Base-by-base conservation (phyloP, 2,888 invertebrate genomes). In the Oegoconia quadripuncta region DNA sequence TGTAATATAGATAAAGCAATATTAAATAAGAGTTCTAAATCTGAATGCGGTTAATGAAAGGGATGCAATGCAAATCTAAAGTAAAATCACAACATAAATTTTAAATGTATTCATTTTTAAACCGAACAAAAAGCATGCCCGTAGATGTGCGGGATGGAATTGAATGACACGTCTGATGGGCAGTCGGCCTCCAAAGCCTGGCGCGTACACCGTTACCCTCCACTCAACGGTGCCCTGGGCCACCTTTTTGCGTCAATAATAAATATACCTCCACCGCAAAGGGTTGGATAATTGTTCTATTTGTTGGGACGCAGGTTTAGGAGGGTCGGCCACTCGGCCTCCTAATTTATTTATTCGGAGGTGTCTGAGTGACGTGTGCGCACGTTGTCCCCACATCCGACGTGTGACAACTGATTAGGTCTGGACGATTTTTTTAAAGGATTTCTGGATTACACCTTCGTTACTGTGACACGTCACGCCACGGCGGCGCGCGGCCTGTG, bases 201-300 rank as follows among this genome's bases (percentile, higher is more conserved):
- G 12, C 17, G 17, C 11, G 17, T 8, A 25, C 20, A 31, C 34
- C 34, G 29, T n/a, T 26, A 36, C 13, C 16, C 25, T 25, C 33
- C 33, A 14, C 22, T 12, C 36, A 14, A 25, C 20, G 13, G 16
- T 7, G 14, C 3, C 28, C 12, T 20, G 31, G 14, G 9, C 50
- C 53, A 61, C 72, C 67, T 72, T 73, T 70, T 63, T 60, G 56
- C 63, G 63, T 75, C 72, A 79, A 78, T 78, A 79, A 80, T 80
- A 77, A 69, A 77, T 74, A 69, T 59, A 51, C 58, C 64, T 58
- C 57, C 49, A 54, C 70, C 63, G 55, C 74, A 72, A 65, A 67
- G 68, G 77, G 70, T 59, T 61, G 69, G 73, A 74, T 81, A 81
- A 83, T 83, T 82, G 81, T 80, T 76, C 74, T 74, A 77, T 81